Percentiles rank a stretch among this genome's conserved stretches.
Conservation (phyloP, 2,797 vertebrate genomes). For the Apodemus agrarius region DNA sequence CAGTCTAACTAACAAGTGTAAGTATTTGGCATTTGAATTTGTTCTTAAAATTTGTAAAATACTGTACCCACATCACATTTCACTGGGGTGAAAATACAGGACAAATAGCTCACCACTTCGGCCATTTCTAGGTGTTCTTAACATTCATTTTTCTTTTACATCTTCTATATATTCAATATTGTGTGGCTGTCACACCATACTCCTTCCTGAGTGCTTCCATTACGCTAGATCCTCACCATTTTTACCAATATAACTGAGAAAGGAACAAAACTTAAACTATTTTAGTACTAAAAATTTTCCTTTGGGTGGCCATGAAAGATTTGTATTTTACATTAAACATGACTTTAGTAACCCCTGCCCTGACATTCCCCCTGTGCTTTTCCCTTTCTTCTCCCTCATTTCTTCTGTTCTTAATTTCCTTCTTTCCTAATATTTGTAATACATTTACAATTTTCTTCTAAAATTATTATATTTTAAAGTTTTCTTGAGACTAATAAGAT, state of each 20-base stretch:
- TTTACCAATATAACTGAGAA: background rate
- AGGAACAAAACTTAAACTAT: background rate
- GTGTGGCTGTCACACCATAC: background rate
- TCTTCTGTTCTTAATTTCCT: accelerated
- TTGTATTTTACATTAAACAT: background rate
- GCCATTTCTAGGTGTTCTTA: background rate
- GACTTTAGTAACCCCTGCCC: background rate
- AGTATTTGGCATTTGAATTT: background rate
- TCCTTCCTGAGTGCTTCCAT: background rate
- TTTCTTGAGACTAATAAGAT: background rate
- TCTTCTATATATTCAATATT: background rate
- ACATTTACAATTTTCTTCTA: background rate
- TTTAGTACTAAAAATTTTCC: background rate
- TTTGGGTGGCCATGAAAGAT: background rate
- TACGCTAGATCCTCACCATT: background rate
- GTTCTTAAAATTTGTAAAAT: background rate
- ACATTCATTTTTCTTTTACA: background rate
- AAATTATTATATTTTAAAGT: background rate
- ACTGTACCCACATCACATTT: background rate
- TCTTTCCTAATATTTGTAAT: background rate
- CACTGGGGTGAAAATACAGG: background rate
- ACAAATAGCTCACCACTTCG: background rate
- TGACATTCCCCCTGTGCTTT: no score
- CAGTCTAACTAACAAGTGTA: background rate
- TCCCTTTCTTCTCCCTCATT: background rate